phyloP scores from a whole-genome alignment of 2,113 vertebrate species.

The Actenoides hombroni region DNA sequence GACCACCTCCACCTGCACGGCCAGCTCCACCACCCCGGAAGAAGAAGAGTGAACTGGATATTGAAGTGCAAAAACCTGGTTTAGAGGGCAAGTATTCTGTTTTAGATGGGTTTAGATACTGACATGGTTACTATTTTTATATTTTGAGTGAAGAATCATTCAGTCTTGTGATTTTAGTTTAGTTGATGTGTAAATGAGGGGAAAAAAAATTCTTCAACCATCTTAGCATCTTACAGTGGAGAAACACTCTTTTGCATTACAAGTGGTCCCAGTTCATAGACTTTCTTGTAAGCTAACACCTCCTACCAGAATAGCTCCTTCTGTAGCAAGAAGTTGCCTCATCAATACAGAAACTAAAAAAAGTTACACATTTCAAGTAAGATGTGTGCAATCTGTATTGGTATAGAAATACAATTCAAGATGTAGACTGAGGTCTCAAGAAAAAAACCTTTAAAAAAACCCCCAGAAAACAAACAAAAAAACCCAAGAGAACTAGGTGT shows the following conservation, averaged over 20 bases:
- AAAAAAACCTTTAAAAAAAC: neutral
- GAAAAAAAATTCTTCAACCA: neutral
- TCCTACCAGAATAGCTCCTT: neutral
- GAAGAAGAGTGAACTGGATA: constrained; percentile 83
- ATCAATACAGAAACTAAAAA: neutral
- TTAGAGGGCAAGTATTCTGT: constrained; percentile 83
- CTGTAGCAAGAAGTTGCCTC: neutral
- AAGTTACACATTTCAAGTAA: neutral
- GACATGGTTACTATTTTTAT: neutral
- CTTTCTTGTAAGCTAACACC: neutral
- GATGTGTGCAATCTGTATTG: neutral
- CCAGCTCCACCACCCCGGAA: constrained; percentile 86
- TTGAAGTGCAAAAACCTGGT: constrained; percentile 81
- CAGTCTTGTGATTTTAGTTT: neutral
- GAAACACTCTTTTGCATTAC: neutral
- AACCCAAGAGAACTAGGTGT: neutral
- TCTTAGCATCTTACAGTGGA: neutral
- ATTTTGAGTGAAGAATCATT: neutral
- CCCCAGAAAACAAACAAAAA: no score
- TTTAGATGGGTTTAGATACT: neutral
- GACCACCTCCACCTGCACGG: constrained; percentile 90
- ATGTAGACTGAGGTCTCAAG: neutral
- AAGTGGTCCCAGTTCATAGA: neutral
- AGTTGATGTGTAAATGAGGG: neutral
- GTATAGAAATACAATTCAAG: neutral